Evolutionary conservation across 2,797 vertebrate species (phyloP).

Genomic region (Sebastolobus altivelis): DNA sequence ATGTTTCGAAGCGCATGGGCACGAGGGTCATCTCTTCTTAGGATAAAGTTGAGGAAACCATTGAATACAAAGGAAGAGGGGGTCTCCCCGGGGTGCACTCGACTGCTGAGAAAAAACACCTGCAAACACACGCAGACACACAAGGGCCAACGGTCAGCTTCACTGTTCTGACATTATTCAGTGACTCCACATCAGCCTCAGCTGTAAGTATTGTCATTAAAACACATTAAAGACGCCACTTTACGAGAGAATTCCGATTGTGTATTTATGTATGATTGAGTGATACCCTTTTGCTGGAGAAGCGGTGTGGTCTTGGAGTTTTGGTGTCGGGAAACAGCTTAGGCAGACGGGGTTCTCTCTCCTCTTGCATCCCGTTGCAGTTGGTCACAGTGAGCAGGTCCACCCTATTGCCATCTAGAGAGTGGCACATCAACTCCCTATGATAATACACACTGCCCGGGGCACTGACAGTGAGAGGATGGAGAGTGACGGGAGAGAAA

Average conservation of each 20-base stretch:
- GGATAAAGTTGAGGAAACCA: conserved; percentile 95
- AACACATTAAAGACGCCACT: background rate
- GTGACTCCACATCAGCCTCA: background rate
- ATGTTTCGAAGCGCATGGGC: conserved; percentile 92
- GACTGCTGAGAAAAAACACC: conserved; percentile 98
- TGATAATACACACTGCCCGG: conserved; percentile 92
- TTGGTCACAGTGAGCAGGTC: conserved; percentile 96
- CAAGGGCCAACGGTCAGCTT: background rate
- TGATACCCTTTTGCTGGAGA: conserved; percentile 90
- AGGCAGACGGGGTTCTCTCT: conserved; percentile 91
- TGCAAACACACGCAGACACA: conserved; percentile 58
- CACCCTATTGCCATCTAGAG: conserved; percentile 93
- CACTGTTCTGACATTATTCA: background rate
- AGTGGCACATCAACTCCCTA: conserved; percentile 94
- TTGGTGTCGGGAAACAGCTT: conserved; percentile 92
- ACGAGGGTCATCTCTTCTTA: conserved; percentile 93
- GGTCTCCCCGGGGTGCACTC: conserved; percentile 97
- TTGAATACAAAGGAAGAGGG: conserved; percentile 98
- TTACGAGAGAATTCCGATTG: background rate
- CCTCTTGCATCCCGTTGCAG: conserved; percentile 92
- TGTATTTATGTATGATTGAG: background rate
- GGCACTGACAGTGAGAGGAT: conserved; percentile 66
- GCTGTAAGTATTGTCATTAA: background rate
- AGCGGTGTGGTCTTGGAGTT: conserved; percentile 90
- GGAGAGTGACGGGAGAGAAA: background rate